Evolutionary conservation across 1,140 invertebrate species (phyloP), one percentile per base, ranked within the genome.

Genomic region (Heliconius melpomene): DNA sequence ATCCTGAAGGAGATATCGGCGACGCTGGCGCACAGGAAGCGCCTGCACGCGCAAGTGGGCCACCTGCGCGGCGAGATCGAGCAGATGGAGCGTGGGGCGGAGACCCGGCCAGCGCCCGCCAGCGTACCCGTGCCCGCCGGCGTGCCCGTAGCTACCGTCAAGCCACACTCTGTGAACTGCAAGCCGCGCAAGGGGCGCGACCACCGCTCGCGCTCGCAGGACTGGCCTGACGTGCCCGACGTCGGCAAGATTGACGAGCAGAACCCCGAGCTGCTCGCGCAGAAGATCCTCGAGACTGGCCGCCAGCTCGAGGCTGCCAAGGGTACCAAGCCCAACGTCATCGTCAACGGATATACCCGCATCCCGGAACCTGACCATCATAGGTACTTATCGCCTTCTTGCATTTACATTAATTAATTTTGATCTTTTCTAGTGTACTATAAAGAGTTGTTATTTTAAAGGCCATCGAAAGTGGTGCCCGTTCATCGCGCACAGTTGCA

Each of bases 181-280:
- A 95, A 95, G 80, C 90, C 95, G 1, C 95, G 97, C 2, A 97
- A 97, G 87, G 96, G 95, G 57, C 94, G 97, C 36, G 97, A 98
- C 77, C 96, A 96, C 78, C 95, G 97, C 3, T 96, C 97, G 3
- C 95, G 97, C 5, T 98, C 97, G 2, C 98, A 98, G 90, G 98
- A 98, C 87, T 98, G 98, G 98, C 98, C 98, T 0, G 97, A 98
- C 83, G 97, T 98, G 36, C 98, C 98, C 1, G 97, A 98, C 83
- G 96, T 98, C 46, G 97, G 97, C 3, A 98, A 98, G 91, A 98
- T 98, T 79, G 97, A 98, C 86, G 98, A 98, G 86, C 98, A 98
- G 86, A 98, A 98, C 95, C 98, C 98, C 0, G 98, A 98, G 92
- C 96, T 98, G 66, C 91, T 98, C 20, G 98, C 98, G 0, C 97